phyloP scores from a whole-genome alignment of 2,113 vertebrate genomes.

The Hemichromis elongatus region DNA sequence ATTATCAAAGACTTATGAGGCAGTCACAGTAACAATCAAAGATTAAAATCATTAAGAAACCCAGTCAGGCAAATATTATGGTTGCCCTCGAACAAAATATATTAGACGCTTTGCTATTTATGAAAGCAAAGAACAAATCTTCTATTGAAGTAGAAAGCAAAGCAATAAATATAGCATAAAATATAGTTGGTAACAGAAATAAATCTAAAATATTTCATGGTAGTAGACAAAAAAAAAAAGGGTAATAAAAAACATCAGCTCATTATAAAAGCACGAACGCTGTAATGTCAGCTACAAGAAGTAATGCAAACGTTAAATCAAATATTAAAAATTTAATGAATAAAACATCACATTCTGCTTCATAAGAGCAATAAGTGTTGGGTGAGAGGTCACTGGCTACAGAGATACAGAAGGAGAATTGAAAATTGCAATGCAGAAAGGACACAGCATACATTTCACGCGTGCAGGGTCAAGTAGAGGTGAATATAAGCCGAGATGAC shows the following conservation, averaged over 20 bases:
- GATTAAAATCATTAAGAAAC: neutral
- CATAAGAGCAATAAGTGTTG: neutral
- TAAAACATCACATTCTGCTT: neutral
- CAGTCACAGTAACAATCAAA: neutral
- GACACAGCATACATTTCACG: neutral
- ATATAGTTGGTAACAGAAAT: accelerated
- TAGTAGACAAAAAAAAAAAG: neutral
- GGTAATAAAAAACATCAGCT: neutral
- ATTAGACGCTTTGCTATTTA: neutral
- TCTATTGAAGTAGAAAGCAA: neutral
- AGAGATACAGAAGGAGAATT: neutral
- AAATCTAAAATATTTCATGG: neutral
- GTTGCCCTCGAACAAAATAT: neutral
- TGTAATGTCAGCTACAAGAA: neutral
- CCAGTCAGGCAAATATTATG: neutral
- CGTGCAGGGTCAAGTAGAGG: neutral
- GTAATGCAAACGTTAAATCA: neutral
- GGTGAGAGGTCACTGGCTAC: neutral
- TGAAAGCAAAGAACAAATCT: neutral
- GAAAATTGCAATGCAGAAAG: neutral
- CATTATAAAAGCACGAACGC: neutral
- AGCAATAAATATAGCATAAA: neutral
- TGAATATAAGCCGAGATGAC: neutral
- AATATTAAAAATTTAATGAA: neutral
- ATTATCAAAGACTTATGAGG: neutral